Conservation (phyloP, 2,888 invertebrate genomes). For the Hanleya hanleyi region DNA sequence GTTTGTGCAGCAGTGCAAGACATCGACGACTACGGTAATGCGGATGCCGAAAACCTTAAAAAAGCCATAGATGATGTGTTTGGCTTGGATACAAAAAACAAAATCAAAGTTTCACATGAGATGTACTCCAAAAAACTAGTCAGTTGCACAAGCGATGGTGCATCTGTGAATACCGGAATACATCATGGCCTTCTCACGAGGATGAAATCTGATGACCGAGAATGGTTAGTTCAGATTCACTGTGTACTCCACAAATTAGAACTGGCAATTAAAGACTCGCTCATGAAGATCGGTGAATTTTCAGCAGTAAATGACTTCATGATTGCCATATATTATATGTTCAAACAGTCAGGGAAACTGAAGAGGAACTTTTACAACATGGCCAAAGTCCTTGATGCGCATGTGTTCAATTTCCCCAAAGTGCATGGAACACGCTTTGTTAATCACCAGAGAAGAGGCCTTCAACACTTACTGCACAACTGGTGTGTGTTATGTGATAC, state of each 20-base stretch:
- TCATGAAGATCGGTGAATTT: background rate
- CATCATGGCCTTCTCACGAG: background rate
- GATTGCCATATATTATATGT: background rate
- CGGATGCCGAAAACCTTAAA: too few relatives aligned
- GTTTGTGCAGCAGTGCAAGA: too few relatives aligned
- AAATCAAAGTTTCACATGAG: too few relatives aligned
- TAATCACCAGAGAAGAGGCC: background rate
- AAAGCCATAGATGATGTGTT: too few relatives aligned
- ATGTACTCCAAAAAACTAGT: too few relatives aligned
- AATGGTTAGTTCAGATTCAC: background rate
- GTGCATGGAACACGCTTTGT: too few relatives aligned
- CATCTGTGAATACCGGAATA: background rate
- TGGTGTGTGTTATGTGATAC: background rate
- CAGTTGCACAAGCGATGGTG: background rate
- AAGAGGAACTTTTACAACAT: background rate
- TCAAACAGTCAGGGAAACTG: background rate
- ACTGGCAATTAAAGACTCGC: background rate
- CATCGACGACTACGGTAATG: too few relatives aligned
- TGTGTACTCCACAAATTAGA: background rate
- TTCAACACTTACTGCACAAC: background rate
- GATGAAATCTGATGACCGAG: background rate
- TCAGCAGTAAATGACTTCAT: background rate
- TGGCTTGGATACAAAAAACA: too few relatives aligned
- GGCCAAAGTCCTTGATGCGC: background rate
- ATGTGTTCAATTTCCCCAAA: background rate